phyloP scores from a whole-genome alignment of 2,888 invertebrate genomes.

The Campoletis raptor region DNA sequence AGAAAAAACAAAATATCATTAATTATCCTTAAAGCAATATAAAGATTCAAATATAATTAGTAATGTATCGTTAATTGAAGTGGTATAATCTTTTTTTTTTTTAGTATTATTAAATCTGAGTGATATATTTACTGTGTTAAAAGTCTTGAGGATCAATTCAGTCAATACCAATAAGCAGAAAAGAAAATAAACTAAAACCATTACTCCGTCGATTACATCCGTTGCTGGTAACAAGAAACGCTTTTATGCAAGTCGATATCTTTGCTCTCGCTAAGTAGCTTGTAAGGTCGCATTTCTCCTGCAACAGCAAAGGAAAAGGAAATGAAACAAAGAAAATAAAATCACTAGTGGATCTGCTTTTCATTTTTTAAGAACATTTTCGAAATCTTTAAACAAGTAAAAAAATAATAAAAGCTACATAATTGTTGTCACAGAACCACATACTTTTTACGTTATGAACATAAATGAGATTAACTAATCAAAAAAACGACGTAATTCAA shows the following conservation, averaged over 20 bases:
- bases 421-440: too few relatives aligned
- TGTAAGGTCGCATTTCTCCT: constrained; percentile 60
- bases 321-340: constrained; percentile 18
- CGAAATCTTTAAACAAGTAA: too few relatives aligned
- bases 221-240: constrained; percentile 52
- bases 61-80: background rate
- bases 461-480: too few relatives aligned
- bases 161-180: constrained; percentile 4
- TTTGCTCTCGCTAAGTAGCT: constrained; percentile 67
- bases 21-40: background rate
- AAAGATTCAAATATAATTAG: background rate
- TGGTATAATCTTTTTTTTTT: background rate
- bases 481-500: too few relatives aligned
- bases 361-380: too few relatives aligned
- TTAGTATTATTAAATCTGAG: background rate
- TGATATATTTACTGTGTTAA: background rate
- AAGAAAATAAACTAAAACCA: constrained; percentile 17
- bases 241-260: constrained; percentile 66
- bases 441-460: background rate
- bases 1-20: background rate
- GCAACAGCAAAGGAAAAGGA: constrained; percentile 13
- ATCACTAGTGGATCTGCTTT: constrained; percentile 12
- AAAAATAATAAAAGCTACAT: too few relatives aligned
- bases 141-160: background rate
- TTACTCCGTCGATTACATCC: constrained; percentile 16